A percentile compares a stretch with the other conserved stretches of the same genome.
phyloP scores from a whole-genome alignment of 2,888 invertebrate genomes.

The Drosophila hamatofila region DNA sequence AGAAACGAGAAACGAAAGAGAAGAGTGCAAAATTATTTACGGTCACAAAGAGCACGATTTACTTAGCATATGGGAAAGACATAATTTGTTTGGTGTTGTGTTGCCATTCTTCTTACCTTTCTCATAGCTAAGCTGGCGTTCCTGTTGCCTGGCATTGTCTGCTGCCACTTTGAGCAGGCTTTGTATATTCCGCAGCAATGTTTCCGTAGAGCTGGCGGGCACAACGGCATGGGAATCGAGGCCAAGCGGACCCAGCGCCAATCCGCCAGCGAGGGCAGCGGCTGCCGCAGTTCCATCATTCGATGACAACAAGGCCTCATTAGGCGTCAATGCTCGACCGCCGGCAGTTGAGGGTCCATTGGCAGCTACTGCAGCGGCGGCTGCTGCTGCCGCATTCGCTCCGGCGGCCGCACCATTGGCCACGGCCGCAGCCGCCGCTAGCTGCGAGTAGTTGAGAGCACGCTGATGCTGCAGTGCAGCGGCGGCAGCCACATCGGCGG shows the following conservation, averaged over 20 bases:
- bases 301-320: conserved; percentile 81
- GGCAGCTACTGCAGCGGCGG: conserved; percentile 65
- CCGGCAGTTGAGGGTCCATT: conserved; percentile 71
- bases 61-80: conserved; percentile 29
- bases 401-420: conserved; percentile 82
- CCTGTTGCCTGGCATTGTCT: conserved; percentile 98
- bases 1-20: conserved; percentile 13
- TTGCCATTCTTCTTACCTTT: conserved; percentile 90
- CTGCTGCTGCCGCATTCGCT: conserved; percentile 71
- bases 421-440: conserved; percentile 88
- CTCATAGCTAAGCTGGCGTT: conserved; percentile 97
- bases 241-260: conserved; percentile 84
- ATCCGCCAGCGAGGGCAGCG: conserved; percentile 81
- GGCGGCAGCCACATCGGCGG: conserved; percentile 79
- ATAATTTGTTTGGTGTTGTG: not conserved
- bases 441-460: conserved; percentile 93
- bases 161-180: conserved; percentile 98
- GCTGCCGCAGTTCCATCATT: conserved; percentile 82
- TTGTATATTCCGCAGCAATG: conserved; percentile 97
- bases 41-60: conserved; percentile 28
- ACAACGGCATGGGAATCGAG: conserved; percentile 81
- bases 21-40: conserved; percentile 5
- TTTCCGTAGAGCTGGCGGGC: conserved; percentile 91
- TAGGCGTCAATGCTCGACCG: conserved; percentile 82
- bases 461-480: conserved; percentile 86